Conservation (phyloP, 1,140 invertebrate genomes). For the Drosophila nikananu region DNA sequence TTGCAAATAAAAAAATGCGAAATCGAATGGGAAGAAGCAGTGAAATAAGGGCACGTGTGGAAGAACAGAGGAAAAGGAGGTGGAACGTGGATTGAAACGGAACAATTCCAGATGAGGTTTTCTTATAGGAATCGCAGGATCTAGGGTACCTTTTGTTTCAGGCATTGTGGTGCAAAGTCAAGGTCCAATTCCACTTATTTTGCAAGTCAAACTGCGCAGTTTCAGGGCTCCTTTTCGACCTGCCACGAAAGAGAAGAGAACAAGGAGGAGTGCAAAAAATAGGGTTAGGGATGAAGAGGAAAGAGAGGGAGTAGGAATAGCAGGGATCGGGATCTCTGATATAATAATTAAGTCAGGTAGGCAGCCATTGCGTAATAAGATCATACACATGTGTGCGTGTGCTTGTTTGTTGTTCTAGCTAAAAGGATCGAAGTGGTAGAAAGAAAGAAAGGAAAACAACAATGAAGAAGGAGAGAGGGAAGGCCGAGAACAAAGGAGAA, state of each 20-base stretch:
- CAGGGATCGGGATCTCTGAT: constrained; percentile 53
- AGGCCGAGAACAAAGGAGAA: constrained; percentile 43
- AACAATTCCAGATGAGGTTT: constrained; percentile 25
- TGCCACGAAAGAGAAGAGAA: constrained; percentile 21
- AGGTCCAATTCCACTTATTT: constrained; percentile 56
- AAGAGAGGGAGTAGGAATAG: constrained; percentile 9
- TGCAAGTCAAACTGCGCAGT: constrained; percentile 69
- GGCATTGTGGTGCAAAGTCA: constrained; percentile 66
- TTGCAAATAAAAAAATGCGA: constrained; percentile 58
- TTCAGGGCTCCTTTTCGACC: constrained; percentile 51
- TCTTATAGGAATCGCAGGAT: constrained; percentile 61
- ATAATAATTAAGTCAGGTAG: constrained; percentile 82
- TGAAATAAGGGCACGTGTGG: constrained; percentile 80
- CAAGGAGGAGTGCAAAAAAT: neutral
- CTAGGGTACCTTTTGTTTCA: constrained; percentile 26
- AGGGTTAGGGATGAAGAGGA: constrained; percentile 7
- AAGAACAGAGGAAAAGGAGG: constrained; percentile 8
- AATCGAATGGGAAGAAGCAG: constrained; percentile 38
- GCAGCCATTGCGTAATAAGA: constrained; percentile 79
- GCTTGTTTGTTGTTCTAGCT: constrained; percentile 68
- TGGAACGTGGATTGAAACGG: neutral
- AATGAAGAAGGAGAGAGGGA: constrained; percentile 16
- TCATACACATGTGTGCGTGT: constrained; percentile 22
- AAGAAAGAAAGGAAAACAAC: constrained; percentile 4
- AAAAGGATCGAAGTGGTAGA: constrained; percentile 59